Base-by-base conservation (phyloP, 2,113 vertebrate genomes). In the Leptobrachium ailaonicum region DNA sequence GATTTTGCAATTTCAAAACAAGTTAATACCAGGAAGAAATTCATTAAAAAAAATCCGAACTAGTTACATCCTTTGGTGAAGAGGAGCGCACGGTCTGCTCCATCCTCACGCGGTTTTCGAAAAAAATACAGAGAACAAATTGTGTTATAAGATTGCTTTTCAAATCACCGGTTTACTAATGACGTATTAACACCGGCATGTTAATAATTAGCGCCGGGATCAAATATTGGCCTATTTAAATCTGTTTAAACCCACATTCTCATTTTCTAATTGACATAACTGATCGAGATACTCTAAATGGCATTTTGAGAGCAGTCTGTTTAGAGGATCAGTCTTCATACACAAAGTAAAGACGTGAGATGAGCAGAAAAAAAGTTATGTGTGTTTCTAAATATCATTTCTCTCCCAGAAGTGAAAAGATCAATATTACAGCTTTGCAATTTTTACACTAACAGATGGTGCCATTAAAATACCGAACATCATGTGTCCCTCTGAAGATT, bases 361-460 rank as follows among this genome's bases (percentile, higher is more conserved):
- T 54, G 79, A 80, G 83, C 84, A 84, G 86, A 89, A 83, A 86
- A 89, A 91, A 91, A 89, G 83, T 87, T 91, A 89, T 85, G 89
- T 89, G 85, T 88, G 44, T 89, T 86, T 84, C 83, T 85, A 89
- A 90, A 91, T 89, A 90, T 83, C 90, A 89, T 81, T 83, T 83
- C 68, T 83, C 86, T 91, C 88, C 87, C 88, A 69, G 79, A 87
- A 88, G 90, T 90, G 91, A 90, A 88, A 91, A 88, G 85, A 90
- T 92, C 90, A 89, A 89, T 91, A 89, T 82, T 90, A 84, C 85
- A 84, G 41, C 86, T 87, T 88, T 14, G 83, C 87, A 83, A 86
- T 82, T 71, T 84, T 78, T 83, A 45, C 72, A 3, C 69, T 88
- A 87, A 88, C 92, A 92, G 88, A 90, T 84, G 89, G 87, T 86